phyloP scores from a whole-genome alignment of 2,888 invertebrate genomes.

The Dasypogon diadema region DNA sequence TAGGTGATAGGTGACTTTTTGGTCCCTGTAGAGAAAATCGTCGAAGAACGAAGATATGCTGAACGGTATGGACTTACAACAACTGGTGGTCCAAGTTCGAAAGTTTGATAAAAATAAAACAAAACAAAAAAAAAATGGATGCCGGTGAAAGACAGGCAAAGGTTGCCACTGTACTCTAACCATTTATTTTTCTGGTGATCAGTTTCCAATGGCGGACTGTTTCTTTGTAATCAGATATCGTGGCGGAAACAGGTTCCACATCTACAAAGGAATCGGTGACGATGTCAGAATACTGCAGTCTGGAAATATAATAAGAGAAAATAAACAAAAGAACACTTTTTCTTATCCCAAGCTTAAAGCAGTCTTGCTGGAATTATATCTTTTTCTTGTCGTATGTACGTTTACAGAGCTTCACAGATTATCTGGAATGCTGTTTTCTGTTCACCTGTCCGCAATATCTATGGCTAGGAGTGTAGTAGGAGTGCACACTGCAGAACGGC shows the following conservation, averaged over 20 bases:
- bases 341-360: too few relatives aligned
- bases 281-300: conserved; percentile 2
- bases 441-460: background rate
- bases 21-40: background rate
- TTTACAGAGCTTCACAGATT: conserved; percentile 30
- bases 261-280: background rate
- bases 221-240: conserved; percentile 10
- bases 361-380: background rate
- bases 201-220: background rate
- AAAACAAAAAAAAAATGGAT: background rate
- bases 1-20: conserved; percentile 5
- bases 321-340: background rate
- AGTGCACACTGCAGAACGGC: background rate
- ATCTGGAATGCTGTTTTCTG: conserved; percentile 26
- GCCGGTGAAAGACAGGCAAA: conserved; percentile 14
- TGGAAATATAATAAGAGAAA: background rate
- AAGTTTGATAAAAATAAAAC: background rate
- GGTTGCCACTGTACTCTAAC: background rate
- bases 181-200: background rate
- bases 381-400: background rate
- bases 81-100: background rate
- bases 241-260: conserved; percentile 8
- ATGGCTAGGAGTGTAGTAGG: background rate
- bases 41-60: background rate
- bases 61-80: too few relatives aligned